Evolutionary conservation across 2,888 invertebrate species (phyloP).

Genomic region (Heliconius ethilla): DNA sequence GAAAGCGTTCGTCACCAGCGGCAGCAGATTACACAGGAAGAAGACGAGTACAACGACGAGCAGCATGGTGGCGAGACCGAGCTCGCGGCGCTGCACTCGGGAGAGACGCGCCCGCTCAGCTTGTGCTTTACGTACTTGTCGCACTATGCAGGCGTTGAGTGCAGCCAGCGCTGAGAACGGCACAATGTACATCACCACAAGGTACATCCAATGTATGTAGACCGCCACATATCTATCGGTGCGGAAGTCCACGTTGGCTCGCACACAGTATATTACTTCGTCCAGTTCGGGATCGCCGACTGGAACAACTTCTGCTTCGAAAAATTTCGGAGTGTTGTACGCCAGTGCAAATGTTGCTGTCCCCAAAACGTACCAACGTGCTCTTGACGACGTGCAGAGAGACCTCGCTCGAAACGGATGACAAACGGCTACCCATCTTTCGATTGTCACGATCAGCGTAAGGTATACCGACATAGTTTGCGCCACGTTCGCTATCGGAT

Average conservation of each 20-base stretch:
- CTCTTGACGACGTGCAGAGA: slow-evolving; percentile 93
- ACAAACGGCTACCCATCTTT: slow-evolving; percentile 96
- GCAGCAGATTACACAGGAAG: slow-evolving; percentile 94
- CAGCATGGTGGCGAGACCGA: slow-evolving; percentile 96
- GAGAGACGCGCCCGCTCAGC: slow-evolving; percentile 94
- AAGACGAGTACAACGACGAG: slow-evolving; percentile 97
- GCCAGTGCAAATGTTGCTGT: slow-evolving; percentile 90
- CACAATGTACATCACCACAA: slow-evolving; percentile 95
- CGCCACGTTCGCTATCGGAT: slow-evolving; percentile 91
- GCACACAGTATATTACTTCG: slow-evolving; percentile 86
- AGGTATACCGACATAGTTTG: slow-evolving; percentile 97
- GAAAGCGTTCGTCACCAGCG: slow-evolving; percentile 92
- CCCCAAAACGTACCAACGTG: slow-evolving; percentile 91
- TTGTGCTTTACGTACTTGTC: slow-evolving; percentile 94
- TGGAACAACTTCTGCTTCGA: slow-evolving; percentile 83
- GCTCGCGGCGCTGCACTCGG: slow-evolving; percentile 94
- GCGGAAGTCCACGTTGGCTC: slow-evolving; percentile 85
- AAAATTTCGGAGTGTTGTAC: slow-evolving; percentile 92
- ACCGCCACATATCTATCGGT: slow-evolving; percentile 89
- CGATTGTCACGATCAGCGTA: slow-evolving; percentile 93
- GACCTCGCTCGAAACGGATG: slow-evolving; percentile 94
- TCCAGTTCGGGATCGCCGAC: slow-evolving; percentile 75
- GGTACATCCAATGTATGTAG: slow-evolving; percentile 97
- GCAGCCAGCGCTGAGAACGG: slow-evolving; percentile 94
- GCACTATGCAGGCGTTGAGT: slow-evolving; percentile 94